Conservation (phyloP, 2,113 vertebrate species). For the Tricholaema leucomelas region DNA sequence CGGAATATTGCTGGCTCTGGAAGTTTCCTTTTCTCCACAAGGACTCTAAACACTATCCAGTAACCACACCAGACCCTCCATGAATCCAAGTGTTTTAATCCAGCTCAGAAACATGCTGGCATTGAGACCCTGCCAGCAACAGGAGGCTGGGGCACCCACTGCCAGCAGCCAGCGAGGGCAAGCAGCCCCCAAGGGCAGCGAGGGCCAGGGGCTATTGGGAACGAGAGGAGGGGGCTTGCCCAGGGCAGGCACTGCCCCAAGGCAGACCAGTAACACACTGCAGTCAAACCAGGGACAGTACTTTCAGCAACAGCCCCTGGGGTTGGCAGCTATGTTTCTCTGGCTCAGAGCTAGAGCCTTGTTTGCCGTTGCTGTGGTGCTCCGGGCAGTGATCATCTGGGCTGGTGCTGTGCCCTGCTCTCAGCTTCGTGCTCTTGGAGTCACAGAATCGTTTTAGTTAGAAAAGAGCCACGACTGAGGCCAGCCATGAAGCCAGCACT, state of each 20-base stretch:
- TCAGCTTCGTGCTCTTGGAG: background rate
- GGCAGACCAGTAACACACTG: background rate
- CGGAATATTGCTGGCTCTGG: constrained; percentile 4
- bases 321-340: background rate
- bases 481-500: background rate
- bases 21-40: background rate
- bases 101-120: background rate
- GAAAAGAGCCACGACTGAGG: background rate
- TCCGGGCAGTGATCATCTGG: background rate
- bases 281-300: background rate
- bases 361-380: background rate
- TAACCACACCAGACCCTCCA: background rate
- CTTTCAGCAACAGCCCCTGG: background rate
- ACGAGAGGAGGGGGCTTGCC: background rate
- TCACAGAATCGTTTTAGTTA: background rate
- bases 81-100: background rate
- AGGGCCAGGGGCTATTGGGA: background rate
- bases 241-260: background rate
- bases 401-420: background rate
- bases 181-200: background rate
- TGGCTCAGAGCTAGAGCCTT: background rate
- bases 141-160: background rate
- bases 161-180: background rate
- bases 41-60: background rate
- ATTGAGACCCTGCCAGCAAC: background rate